Evolutionary conservation across 2,113 vertebrate species (phyloP), one percentile per base, ranked within the genome.

Genomic region (Zapus hudsonius): DNA sequence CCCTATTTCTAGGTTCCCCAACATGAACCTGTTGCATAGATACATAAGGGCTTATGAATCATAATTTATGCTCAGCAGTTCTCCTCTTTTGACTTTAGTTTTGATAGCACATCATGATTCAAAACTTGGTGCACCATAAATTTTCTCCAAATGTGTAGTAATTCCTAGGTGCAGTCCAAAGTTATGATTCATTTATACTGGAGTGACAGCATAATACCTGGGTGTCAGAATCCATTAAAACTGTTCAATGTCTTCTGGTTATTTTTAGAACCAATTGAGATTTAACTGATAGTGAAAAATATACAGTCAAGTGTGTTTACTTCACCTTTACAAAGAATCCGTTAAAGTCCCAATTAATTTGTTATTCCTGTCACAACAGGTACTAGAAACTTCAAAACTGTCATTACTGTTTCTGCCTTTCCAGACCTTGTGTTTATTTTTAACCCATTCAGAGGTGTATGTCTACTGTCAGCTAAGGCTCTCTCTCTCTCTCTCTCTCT

Each of bases 281-380:
- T 98, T 99, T 99, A 99, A 99, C 99, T 99, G 99, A 99, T 99
- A 98, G 99, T 99, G 99, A 99, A 99, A 99, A 99, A 99, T 99
- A 99, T 98, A 99, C 99, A 99, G 99, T 99, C 99, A 99, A 99
- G 98, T 99, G 99, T 99, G 99, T 99, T 99, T 99, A 99, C 99
- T 98, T 99, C 99, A 99, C 99, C 99, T 99, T 99, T 99, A 99
- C 98, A 99, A 99, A 99, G 98, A 99, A 99, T 99, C 99, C 98
- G 99, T 99, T 99, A 99, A 98, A 99, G 98, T 99, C 99, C 99
- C 99, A 99, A 99, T 99, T 99, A 99, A 99, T 99, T 99, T 99
- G 99, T 99, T 99, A 99, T 99, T 99, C 99, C 98, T 99, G 99
- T 99, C 99, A 99, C 99, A 99, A 99, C 99, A 99, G 98, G 98